Base-by-base conservation (phyloP, 2,797 vertebrate species). In the Pangasius sanitwongsei region DNA sequence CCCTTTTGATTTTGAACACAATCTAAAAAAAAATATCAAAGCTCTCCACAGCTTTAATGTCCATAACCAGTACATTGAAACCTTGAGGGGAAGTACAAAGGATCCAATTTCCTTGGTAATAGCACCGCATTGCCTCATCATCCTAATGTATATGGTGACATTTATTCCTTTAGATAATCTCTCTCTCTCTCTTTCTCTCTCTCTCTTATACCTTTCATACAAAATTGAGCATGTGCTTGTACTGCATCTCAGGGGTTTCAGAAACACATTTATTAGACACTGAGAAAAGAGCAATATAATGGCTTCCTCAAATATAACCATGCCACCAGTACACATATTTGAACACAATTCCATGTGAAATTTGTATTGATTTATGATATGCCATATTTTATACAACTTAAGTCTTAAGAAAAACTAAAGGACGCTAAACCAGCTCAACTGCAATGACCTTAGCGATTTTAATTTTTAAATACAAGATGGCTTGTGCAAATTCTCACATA, bases 91-190 rank as follows among this genome's bases (percentile, higher is more conserved):
- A 87, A 91, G 88, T 89, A 91, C 90, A 87, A 92, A 93, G 86
- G 83, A 92, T 91, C 88, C 91, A 90, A 92, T 92, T 89, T 37
- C 55, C 20, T 84, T 87, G 90, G 61, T 89, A 92, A 93, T 93
- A 90, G 91, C 91, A 92, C 86, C 91, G 34, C 92, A 89, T 82
- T 55, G 59, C 84, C 69, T 80, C 89, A 87, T 61, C 90, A 92
- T 90, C 88, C 69, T 91, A 91, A 91, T 90, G 90, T 90, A 91
- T 90, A 89, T 91, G 77, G 89, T 88, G 90, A 87, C 90, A 91
- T 88, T 93, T 92, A 91, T 92, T 84, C 41, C 55, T 74, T 81
- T 72, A n/a, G 77, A 82, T 86, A 15, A 20, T 4, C n/a, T 61
- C 75, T 80, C 74, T 50, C 72, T 82, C 75, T 63, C 55, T 85